Evolutionary conservation across 2,797 vertebrate genomes (phyloP).

Genomic region (Vultur gryphus): DNA sequence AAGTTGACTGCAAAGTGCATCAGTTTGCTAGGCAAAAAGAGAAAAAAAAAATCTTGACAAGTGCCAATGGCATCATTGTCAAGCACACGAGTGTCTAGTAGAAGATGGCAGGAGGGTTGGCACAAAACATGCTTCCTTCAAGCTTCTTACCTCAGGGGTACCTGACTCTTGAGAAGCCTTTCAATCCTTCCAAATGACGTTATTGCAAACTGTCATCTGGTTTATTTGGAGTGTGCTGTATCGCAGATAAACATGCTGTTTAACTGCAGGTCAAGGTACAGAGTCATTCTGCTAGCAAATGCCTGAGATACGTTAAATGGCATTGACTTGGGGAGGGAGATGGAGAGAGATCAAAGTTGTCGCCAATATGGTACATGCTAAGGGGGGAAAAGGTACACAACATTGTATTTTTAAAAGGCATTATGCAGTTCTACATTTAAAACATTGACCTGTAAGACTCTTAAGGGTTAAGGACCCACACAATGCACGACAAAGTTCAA

Average conservation of each 20-base stretch:
- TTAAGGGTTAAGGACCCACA: background rate
- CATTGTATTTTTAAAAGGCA: background rate
- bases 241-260: slow-evolving; percentile 65
- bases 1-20: slow-evolving; percentile 81
- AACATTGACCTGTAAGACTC: slow-evolving; percentile 23
- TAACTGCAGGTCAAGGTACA: slow-evolving; percentile 65
- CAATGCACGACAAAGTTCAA: background rate
- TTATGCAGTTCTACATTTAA: background rate
- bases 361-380: background rate
- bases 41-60: slow-evolving; percentile 61
- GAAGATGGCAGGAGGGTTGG: slow-evolving; percentile 69
- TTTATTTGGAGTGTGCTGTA: slow-evolving; percentile 54
- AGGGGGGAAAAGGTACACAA: background rate
- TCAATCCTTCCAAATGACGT: slow-evolving; percentile 58
- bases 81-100: slow-evolving; percentile 52
- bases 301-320: slow-evolving; percentile 54
- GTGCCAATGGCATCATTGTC: slow-evolving; percentile 72
- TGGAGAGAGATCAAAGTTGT: slow-evolving; percentile 57
- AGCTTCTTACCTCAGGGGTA: slow-evolving; percentile 69
- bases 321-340: slow-evolving; percentile 47
- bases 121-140: slow-evolving; percentile 70
- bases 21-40: slow-evolving; percentile 66
- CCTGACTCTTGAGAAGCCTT: slow-evolving; percentile 70
- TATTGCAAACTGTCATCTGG: slow-evolving; percentile 61
- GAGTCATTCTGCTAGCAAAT: slow-evolving; percentile 45